phyloP scores from a whole-genome alignment of 2,113 vertebrate genomes.

The Oncorhynchus clarkii region DNA sequence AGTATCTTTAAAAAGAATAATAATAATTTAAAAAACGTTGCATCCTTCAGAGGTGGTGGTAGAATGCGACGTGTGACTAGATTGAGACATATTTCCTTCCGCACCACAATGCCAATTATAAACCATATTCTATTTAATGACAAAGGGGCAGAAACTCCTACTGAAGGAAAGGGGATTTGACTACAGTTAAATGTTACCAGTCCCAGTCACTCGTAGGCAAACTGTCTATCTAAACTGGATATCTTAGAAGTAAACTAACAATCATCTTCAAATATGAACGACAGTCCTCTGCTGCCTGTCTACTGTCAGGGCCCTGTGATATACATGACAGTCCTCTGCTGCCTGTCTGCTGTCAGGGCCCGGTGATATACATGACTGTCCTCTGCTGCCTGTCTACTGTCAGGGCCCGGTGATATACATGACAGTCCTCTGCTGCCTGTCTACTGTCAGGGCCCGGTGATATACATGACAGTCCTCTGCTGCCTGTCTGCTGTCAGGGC shows the following conservation, averaged over 20 bases:
- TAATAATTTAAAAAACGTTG: slow-evolving; percentile 14
- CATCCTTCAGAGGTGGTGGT: slow-evolving; percentile 26
- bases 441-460: no score
- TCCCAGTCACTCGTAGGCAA: not conserved
- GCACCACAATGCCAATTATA: not conserved
- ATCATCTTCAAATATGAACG: slow-evolving; percentile 49
- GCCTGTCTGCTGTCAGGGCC: no score
- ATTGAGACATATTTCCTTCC: slow-evolving; percentile 11
- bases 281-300: slow-evolving; percentile 25
- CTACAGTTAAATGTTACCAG: slow-evolving; percentile 9
- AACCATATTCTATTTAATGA: slow-evolving; percentile 48
- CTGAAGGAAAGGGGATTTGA: slow-evolving; percentile 24
- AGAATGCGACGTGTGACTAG: not conserved
- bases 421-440: no score
- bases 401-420: no score
- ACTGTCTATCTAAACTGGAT: not conserved
- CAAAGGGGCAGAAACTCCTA: slow-evolving; percentile 53
- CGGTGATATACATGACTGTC: no score
- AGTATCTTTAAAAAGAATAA: slow-evolving; percentile 37
- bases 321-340: slow-evolving; percentile 16
- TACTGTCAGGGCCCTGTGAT: slow-evolving; percentile 45
- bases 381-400: no score
- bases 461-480: no score
- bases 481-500: no score
- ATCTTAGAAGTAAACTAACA: slow-evolving; percentile 52